These are phyloP conservation scores for Parazoanthus swiftii DNA, from an alignment of 92 coral and sea anemone species.

Conservation along the genomic window DNA sequence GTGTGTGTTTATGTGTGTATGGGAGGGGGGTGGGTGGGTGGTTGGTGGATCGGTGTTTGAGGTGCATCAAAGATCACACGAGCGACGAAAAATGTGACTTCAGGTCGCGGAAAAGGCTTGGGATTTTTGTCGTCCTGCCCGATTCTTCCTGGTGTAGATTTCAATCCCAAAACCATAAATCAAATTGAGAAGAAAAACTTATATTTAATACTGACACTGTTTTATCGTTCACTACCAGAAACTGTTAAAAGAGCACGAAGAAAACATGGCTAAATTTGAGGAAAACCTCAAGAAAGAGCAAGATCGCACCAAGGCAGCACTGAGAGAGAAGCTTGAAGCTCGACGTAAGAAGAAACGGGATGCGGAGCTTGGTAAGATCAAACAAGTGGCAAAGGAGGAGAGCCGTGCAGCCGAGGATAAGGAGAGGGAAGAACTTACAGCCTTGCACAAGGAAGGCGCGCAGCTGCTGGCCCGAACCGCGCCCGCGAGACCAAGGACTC, in stretches of 20 bases:
- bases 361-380: slow-evolving; percentile 67
- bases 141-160: no score
- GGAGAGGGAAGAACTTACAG: slow-evolving; percentile 56
- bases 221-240: slow-evolving; percentile 51
- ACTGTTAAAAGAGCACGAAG: slow-evolving; percentile 87
- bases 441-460: slow-evolving; percentile 64
- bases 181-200: no score
- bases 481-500: slow-evolving; percentile 66
- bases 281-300: slow-evolving; percentile 87
- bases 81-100: no score
- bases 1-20: no score
- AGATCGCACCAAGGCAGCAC: slow-evolving; percentile 87
- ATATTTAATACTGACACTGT: background rate
- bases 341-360: slow-evolving; percentile 89
- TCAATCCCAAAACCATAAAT: no score
- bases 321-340: slow-evolving; percentile 89
- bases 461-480: slow-evolving; percentile 63
- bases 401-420: slow-evolving; percentile 58
- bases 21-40: no score
- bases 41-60: no score
- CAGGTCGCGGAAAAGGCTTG: no score
- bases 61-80: no score
- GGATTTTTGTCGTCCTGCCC: no score
- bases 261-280: slow-evolving; percentile 93
- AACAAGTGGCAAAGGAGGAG: slow-evolving; percentile 54